phyloP scores from a whole-genome alignment of 2,797 vertebrate species.

The Columba guinea region DNA sequence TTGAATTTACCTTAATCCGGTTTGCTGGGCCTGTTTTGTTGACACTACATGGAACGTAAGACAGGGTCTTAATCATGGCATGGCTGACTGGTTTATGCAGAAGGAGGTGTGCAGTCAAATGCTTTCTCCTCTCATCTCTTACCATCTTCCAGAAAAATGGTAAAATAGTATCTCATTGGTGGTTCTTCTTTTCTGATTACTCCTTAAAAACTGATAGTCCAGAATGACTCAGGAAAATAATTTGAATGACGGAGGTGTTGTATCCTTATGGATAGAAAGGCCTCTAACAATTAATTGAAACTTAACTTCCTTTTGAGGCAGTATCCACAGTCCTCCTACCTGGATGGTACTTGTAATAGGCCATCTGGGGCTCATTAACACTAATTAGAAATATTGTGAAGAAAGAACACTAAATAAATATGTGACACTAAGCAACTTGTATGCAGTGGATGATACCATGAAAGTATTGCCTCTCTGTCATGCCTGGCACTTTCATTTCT shows the following conservation, averaged over 20 bases:
- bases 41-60: rapidly evolving
- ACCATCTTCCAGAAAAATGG: neutral
- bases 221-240: neutral
- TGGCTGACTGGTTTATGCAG: neutral
- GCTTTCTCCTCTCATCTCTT: neutral
- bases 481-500: neutral
- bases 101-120: neutral
- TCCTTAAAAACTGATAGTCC: neutral
- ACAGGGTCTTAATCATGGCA: neutral
- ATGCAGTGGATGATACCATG: neutral
- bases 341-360: neutral
- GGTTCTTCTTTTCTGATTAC: neutral
- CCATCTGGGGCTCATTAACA: neutral
- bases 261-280: neutral
- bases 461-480: neutral
- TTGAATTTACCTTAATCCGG: neutral
- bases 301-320: neutral
- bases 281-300: neutral
- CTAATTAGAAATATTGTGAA: neutral
- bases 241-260: neutral
- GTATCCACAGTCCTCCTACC: neutral
- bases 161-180: neutral
- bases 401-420: neutral
- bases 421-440: neutral
- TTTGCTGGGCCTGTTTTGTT: neutral